Evolutionary conservation across 1,140 invertebrate genomes (phyloP).

Genomic region (Lasioglossum baleicum): DNA sequence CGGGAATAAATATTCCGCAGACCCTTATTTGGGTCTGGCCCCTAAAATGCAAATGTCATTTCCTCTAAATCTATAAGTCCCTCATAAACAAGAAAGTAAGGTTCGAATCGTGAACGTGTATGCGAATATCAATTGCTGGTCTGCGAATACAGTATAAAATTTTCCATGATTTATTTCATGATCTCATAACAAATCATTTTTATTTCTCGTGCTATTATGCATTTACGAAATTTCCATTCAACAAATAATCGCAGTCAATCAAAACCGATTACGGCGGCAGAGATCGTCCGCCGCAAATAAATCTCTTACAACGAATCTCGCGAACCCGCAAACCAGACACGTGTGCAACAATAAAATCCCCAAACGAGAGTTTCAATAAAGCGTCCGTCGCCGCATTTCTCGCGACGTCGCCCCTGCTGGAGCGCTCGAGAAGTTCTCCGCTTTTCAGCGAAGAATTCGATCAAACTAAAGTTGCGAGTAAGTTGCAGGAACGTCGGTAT

Average conservation of each 20-base stretch:
- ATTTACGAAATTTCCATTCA: too few species aligned
- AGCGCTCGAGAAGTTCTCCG: slow-evolving; percentile 13
- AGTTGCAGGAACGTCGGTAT: slow-evolving; percentile 21
- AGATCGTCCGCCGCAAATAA: neutral
- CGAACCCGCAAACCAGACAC: neutral
- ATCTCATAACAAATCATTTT: neutral
- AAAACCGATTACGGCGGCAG: neutral
- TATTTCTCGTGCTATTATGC: too few species aligned
- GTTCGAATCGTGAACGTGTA: neutral
- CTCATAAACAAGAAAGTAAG: neutral
- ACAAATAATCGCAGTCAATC: too few species aligned
- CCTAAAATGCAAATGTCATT: neutral
- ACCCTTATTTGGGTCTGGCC: neutral
- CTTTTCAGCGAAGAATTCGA: slow-evolving; percentile 33
- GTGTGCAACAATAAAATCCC: neutral
- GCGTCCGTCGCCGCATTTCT: slow-evolving; percentile 4
- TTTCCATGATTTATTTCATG: neutral
- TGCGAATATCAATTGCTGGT: neutral
- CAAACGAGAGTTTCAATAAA: slow-evolving; percentile 19
- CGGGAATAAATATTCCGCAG: neutral
- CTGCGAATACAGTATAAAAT: neutral
- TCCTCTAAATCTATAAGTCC: neutral
- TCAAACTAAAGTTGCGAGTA: slow-evolving; percentile 29
- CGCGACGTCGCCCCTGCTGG: neutral
- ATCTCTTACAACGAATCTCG: neutral